Conservation (phyloP, 2,113 vertebrate genomes). For the Diadophis punctatus region DNA sequence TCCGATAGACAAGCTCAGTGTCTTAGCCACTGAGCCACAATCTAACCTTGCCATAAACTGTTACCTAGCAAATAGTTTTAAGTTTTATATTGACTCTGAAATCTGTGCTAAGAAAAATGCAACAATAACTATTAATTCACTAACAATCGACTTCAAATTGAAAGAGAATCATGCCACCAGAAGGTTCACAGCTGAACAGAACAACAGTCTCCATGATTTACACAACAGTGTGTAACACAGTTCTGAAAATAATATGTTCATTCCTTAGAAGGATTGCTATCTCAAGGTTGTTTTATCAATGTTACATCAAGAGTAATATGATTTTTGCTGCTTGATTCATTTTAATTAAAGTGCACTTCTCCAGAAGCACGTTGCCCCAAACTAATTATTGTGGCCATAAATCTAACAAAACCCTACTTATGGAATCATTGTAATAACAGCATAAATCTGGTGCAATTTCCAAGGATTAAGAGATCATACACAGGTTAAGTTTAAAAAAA, state of each 20-base stretch:
- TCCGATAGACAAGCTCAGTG: too few species aligned
- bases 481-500: neutral
- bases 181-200: neutral
- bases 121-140: neutral
- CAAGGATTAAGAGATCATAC: neutral
- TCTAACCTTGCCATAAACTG: neutral
- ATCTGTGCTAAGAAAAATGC: neutral
- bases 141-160: neutral
- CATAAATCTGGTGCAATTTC: neutral
- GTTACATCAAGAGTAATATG: neutral
- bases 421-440: neutral
- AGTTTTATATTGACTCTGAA: neutral
- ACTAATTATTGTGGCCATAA: slow-evolving; percentile 2
- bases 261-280: neutral
- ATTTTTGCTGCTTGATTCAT: neutral
- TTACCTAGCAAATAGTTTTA: neutral
- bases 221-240: neutral
- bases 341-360: slow-evolving; percentile 12
- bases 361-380: neutral
- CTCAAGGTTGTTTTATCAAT: neutral
- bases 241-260: neutral
- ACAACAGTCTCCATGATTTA: neutral
- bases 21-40: too few species aligned
- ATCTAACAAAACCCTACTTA: neutral
- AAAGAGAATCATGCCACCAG: neutral